phyloP scores from a whole-genome alignment of 2,888 invertebrate species.

The Folsomia candida region DNA sequence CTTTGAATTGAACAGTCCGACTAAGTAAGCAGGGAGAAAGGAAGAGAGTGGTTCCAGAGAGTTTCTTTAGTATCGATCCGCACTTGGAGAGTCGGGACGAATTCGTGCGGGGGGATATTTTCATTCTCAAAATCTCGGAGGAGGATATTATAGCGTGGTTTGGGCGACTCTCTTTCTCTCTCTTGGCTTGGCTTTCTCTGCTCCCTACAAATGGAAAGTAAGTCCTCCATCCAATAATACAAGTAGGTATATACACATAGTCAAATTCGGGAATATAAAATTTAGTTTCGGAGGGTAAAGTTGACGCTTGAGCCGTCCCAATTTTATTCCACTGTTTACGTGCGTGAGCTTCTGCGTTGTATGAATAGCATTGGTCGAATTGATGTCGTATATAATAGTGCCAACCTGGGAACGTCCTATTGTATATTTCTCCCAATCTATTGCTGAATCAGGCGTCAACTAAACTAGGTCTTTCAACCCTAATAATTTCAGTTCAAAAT shows the following conservation, averaged over 20 bases:
- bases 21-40: too few species aligned
- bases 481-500: neutral
- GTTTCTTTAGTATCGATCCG: conserved; percentile 4
- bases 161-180: neutral
- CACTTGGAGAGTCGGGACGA: neutral
- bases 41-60: neutral
- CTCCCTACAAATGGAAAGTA: neutral
- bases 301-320: neutral
- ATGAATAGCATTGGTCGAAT: neutral
- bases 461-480: conserved; percentile 12
- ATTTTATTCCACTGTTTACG: conserved; percentile 17
- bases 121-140: neutral
- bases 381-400: neutral
- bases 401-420: conserved; percentile 10
- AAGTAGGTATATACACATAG: neutral
- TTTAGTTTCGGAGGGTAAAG: conserved; percentile 10
- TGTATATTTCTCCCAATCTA: conserved; percentile 12
- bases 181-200: too few species aligned
- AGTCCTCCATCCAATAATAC: conserved; percentile 4
- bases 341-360: conserved; percentile 37
- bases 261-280: conserved; percentile 4
- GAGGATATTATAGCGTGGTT: neutral
- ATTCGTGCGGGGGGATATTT: neutral
- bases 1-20: too few species aligned
- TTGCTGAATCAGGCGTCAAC: conserved; percentile 5